phyloP scores from a whole-genome alignment of 2,113 vertebrate species.

The Notechis scutatus region DNA sequence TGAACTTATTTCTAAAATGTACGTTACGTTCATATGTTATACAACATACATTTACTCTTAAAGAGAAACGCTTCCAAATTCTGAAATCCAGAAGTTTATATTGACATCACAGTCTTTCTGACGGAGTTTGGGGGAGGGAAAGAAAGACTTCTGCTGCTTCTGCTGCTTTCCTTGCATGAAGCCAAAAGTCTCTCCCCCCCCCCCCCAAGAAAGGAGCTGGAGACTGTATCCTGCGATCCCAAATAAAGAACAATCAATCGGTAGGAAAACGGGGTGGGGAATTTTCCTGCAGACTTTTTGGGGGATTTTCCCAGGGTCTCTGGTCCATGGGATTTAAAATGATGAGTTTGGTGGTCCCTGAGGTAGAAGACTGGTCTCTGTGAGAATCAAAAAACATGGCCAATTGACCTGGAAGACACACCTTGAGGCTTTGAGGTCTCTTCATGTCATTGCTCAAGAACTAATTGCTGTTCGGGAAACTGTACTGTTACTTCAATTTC shows the following conservation, averaged over 20 bases:
- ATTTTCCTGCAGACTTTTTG: too few relatives aligned
- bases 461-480: background rate
- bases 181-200: too few relatives aligned
- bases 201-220: too few relatives aligned
- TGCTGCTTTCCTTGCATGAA: too few relatives aligned
- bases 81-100: background rate
- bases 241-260: too few relatives aligned
- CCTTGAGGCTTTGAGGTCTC: background rate
- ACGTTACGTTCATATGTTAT: background rate
- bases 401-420: background rate
- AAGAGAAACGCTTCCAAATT: background rate
- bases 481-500: slow-evolving; percentile 17
- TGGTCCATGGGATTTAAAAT: too few relatives aligned
- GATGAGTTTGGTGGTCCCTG: too few relatives aligned
- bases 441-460: background rate
- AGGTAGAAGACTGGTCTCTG: background rate
- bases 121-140: too few relatives aligned
- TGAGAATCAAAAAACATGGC: background rate
- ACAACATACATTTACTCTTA: background rate
- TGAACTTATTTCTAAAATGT: background rate
- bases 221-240: too few relatives aligned
- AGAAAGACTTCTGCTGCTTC: too few relatives aligned
- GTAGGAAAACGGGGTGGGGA: too few relatives aligned
- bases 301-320: too few relatives aligned
- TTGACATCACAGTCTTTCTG: background rate